phyloP scores from a whole-genome alignment of 2,797 vertebrate species.

The Dipus sagitta region DNA sequence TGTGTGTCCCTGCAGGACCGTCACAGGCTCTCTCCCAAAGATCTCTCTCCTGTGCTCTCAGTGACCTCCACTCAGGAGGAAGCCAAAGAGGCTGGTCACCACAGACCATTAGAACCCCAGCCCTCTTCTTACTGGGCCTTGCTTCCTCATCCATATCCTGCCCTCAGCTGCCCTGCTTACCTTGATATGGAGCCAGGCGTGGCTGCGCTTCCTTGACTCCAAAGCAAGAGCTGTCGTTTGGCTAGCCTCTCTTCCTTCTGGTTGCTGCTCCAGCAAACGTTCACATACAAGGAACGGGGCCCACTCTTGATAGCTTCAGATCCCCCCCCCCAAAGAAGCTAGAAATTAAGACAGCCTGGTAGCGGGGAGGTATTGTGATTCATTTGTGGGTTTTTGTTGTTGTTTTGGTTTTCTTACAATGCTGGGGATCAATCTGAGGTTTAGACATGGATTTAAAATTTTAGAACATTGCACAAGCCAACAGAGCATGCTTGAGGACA shows the following conservation, averaged over 20 bases:
- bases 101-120: too few relatives aligned
- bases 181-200: background rate
- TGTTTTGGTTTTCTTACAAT: background rate
- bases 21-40: background rate
- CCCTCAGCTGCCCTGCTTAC: background rate
- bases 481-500: background rate
- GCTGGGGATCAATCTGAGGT: background rate
- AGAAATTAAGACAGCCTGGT: background rate
- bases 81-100: background rate
- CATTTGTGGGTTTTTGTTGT: background rate
- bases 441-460: conserved; percentile 10
- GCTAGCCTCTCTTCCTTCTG: background rate
- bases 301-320: background rate
- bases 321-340: background rate
- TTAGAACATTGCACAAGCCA: background rate
- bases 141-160: too few relatives aligned
- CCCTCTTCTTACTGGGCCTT: too few relatives aligned
- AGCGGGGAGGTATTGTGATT: background rate
- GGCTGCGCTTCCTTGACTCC: background rate
- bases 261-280: background rate
- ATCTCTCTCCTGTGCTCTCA: background rate
- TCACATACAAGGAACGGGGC: background rate
- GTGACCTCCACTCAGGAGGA: background rate
- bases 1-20: background rate
- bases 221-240: background rate